Base-by-base conservation (phyloP, 1,140 invertebrate species). In the Eriosoma lanigerum region DNA sequence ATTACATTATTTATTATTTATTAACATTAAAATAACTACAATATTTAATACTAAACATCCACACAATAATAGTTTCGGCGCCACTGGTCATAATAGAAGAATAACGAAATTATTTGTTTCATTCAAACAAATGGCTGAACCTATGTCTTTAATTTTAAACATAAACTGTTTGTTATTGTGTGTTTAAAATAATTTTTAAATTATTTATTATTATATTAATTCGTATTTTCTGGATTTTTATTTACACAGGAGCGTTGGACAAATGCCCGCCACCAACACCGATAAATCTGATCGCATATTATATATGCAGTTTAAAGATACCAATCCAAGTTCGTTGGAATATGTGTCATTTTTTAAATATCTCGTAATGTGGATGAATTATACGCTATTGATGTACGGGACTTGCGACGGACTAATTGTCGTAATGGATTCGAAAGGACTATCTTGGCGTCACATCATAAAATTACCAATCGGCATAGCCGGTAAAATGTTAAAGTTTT, bases 401-500 rank as follows among this genome's bases (percentile, higher is more conserved):
- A 78, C 56, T 17, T 62, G 54, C 15, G 75, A 78, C 17, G 75
- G 75, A 3, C 12, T 78, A 8, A 26, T 60, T 13, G 24, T 44
- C 13, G 54, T 78, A 13, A 12, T 78, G 3, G 21, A 78, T 26
- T 0, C 38, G 1, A 46, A 19, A 0, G 75, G 75, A 15, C 17
- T 78, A 19, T 29, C 1, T 2, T 78, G 75, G 75, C 75, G 75
- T 6, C 75, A 78, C 9, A 78, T 78, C 9, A 8, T 62, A 1
- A 78, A 78, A 62, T 8, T 78, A 19, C 75, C 75, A 0, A 48
- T 78, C 17, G 56, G 38, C 2, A 12, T 46, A 10, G 13, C 54
- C 17, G 1, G n/a, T 46, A 60, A 62, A 78, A 21, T 78, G 38
- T n/a, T 78, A 6, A 78, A 58, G 24, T 78, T 48, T 19, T 19